Evolutionary conservation across 2,797 vertebrate species (phyloP), one percentile per base, ranked within the genome.

Genomic region (Ara ararauna): DNA sequence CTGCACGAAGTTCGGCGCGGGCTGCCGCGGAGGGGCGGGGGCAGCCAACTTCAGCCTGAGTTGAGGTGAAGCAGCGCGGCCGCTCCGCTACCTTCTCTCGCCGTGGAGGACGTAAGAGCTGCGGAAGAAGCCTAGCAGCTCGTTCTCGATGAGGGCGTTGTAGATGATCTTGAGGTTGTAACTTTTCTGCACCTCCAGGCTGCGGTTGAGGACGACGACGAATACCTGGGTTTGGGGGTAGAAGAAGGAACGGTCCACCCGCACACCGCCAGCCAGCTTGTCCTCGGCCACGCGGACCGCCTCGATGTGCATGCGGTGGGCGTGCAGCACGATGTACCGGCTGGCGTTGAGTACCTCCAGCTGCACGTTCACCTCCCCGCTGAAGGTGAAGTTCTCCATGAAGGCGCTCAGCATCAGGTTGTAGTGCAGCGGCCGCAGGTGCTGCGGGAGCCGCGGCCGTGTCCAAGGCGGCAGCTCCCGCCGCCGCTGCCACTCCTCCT

Each of bases 331-430:
- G 87, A 99, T 98, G 97, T 99, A 98, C 53, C 98, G 98, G 64
- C 99, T 99, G 97, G 99, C 98, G 96, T 98, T 99, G 76, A 97
- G 77, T 92, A 99, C 99, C 96, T 98, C 98, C 78, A 99, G 97
- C 97, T 99, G 98, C 66, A 99, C 98, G 98, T 98, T 99, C 95
- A 99, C 98, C 91, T 99, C 99, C 17, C 99, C 99, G 11, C 98
- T 98, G 97, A 99, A 99, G 97, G 99, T 99, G 97, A 99, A 99
- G 98, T 99, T 99, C 96, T 99, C 99, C 99, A 99, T 99, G 98
- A 98, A 98, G 88, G 98, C 98, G n/a, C 97, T 98, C 80, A 99
- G 98, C 97, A 98, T 98, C 92, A 99, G 98, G 97, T 99, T 99
- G 89, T 99, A 99, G 97, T 99, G 99, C 8, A 99, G 98, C 5